Evolutionary conservation across 2,888 invertebrate genomes (phyloP).

Genomic region (Epirrhoe alternata): DNA sequence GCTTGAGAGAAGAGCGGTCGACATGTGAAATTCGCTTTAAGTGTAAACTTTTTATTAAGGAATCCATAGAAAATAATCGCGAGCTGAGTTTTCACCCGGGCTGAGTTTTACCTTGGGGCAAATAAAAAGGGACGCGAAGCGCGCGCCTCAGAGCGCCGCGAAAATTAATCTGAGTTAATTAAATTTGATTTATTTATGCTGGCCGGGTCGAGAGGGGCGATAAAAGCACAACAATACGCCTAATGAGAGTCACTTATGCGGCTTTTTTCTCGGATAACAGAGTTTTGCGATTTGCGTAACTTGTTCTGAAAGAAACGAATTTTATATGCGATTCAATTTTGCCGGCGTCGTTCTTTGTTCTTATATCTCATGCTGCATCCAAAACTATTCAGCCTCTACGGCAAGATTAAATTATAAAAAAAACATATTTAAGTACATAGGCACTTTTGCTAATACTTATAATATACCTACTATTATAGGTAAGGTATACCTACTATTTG

Average conservation of each 20-base stretch:
- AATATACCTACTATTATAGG: too few species aligned
- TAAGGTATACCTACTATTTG: too few species aligned
- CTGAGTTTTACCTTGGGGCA: slow-evolving; percentile 70
- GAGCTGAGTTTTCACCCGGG: slow-evolving; percentile 65
- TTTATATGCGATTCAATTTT: slow-evolving; percentile 47
- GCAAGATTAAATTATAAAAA: too few species aligned
- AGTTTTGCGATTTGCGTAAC: slow-evolving; percentile 74
- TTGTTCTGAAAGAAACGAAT: slow-evolving; percentile 61
- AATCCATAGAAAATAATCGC: slow-evolving; percentile 73
- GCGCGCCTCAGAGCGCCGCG: slow-evolving; percentile 67
- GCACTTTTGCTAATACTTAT: too few species aligned
- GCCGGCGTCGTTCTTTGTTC: neutral
- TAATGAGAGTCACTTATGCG: slow-evolving; percentile 82
- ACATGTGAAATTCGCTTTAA: slow-evolving; percentile 72
- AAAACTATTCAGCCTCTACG: too few species aligned
- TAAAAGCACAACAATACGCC: slow-evolving; percentile 81
- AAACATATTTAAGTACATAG: too few species aligned
- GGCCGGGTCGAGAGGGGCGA: slow-evolving; percentile 66
- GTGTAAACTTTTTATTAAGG: slow-evolving; percentile 82
- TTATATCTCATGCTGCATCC: neutral
- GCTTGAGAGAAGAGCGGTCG: slow-evolving; percentile 65
- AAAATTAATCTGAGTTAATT: slow-evolving; percentile 85
- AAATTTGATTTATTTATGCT: slow-evolving; percentile 85
- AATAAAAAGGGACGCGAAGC: slow-evolving; percentile 74
- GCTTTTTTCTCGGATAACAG: slow-evolving; percentile 74